Evolutionary conservation across 1,140 invertebrate species (phyloP).

Genomic region (Papilio machaon): DNA sequence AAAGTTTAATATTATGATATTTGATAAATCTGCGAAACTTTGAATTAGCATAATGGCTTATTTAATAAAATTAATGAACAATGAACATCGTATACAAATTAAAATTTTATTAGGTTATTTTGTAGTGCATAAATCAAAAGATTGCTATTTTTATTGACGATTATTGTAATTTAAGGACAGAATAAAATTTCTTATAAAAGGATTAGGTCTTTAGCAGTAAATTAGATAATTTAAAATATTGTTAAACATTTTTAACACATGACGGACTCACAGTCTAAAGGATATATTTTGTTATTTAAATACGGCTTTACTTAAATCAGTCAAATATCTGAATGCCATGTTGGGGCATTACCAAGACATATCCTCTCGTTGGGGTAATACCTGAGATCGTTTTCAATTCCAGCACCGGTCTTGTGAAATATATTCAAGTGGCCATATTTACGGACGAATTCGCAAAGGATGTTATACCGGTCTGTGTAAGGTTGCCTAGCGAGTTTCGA

Average conservation of each 20-base stretch:
- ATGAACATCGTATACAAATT: too few species aligned
- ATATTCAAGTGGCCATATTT: conserved; percentile 21
- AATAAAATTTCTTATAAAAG: too few species aligned
- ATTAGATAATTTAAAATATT: not conserved
- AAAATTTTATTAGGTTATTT: too few species aligned
- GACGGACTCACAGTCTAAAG: not conserved
- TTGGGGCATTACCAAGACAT: conserved; percentile 6
- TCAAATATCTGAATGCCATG: conserved; percentile 6
- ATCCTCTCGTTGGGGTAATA: not conserved
- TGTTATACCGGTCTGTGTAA: conserved; percentile 25
- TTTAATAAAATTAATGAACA: not conserved
- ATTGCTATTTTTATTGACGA: too few species aligned
- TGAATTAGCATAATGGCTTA: not conserved
- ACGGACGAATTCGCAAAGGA: conserved; percentile 26
- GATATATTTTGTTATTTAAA: not conserved
- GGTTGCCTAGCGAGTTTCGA: conserved; percentile 11
- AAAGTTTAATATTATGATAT: not conserved
- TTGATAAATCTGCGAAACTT: not conserved
- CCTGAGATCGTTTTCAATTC: conserved; percentile 15
- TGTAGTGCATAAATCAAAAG: too few species aligned
- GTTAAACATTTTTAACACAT: not conserved
- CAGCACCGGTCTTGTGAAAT: not conserved
- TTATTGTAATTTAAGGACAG: not conserved
- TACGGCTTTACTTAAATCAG: not conserved
- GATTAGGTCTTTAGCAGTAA: not conserved